Conservation (phyloP, 2,797 vertebrate species). For the Scleropages formosus region DNA sequence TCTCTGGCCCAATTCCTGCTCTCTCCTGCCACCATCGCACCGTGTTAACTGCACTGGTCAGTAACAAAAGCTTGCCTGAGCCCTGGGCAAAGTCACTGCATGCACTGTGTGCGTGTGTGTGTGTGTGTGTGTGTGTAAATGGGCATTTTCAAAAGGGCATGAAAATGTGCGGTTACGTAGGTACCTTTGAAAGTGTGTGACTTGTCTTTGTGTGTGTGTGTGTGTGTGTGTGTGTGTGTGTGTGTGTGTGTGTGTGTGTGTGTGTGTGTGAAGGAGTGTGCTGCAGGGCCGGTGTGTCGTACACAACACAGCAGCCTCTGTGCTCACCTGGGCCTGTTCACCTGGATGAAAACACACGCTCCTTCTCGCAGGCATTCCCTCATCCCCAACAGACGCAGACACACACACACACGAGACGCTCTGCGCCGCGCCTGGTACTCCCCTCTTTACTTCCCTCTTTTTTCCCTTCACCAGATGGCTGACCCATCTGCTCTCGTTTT, state of each 20-base stretch:
- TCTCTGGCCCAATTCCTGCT: neutral
- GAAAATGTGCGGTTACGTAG: no score
- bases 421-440: constrained; percentile 1
- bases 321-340: neutral
- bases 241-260: neutral
- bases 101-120: constrained; percentile 25
- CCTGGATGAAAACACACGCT: constrained; percentile 29
- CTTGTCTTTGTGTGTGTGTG: neutral
- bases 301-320: neutral
- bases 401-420: neutral
- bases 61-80: constrained; percentile 38
- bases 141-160: neutral
- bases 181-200: neutral
- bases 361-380: constrained; percentile 11
- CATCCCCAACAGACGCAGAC: neutral
- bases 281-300: neutral
- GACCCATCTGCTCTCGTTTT: constrained; percentile 73
- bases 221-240: constrained; percentile 30
- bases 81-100: constrained; percentile 39
- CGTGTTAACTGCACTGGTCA: constrained; percentile 37
- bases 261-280: constrained; percentile 38
- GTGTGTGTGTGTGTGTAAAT: neutral
- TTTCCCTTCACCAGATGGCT: constrained; percentile 74
- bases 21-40: constrained; percentile 36
- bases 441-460: constrained; percentile 45